Evolutionary conservation across 2,888 invertebrate genomes (phyloP).

Genomic region (Pyrgus malvae): DNA sequence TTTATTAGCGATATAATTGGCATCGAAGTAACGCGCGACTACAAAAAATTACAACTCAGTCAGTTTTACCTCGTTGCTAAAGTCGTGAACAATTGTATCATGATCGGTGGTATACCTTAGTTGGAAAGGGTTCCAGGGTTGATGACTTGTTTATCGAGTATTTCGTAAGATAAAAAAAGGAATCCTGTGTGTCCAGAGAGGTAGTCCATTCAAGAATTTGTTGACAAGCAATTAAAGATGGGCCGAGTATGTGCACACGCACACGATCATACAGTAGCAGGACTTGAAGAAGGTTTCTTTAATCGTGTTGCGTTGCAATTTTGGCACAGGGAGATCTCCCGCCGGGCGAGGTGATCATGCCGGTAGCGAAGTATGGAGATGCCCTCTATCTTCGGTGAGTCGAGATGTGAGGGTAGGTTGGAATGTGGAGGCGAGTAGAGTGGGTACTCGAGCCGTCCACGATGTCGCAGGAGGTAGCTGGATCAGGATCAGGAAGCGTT

Average conservation of each 20-base stretch:
- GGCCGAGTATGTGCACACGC: slow-evolving; percentile 39
- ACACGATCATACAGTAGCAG: slow-evolving; percentile 42
- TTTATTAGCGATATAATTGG: slow-evolving; percentile 52
- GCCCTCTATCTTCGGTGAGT: too few relatives aligned
- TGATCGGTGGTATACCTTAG: slow-evolving; percentile 17
- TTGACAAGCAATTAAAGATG: slow-evolving; percentile 74
- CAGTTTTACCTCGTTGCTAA: slow-evolving; percentile 32
- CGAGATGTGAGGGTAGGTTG: too few relatives aligned
- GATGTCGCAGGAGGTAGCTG: too few relatives aligned
- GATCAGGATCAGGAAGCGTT: too few relatives aligned
- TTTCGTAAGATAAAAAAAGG: slow-evolving; percentile 59
- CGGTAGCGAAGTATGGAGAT: too few relatives aligned
- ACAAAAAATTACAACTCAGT: slow-evolving; percentile 43
- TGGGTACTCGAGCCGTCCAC: too few relatives aligned
- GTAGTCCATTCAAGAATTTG: slow-evolving; percentile 72
- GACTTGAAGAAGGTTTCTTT: slow-evolving; percentile 40
- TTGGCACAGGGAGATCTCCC: too few relatives aligned
- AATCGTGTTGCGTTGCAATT: slow-evolving; percentile 38
- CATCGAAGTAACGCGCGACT: slow-evolving; percentile 43
- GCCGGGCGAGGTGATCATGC: too few relatives aligned
- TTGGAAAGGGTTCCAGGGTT: slow-evolving; percentile 43
- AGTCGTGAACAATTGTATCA: background rate
- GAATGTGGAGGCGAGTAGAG: too few relatives aligned
- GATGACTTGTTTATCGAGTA: slow-evolving; percentile 67
- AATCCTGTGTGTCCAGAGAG: slow-evolving; percentile 58